Percentiles rank a stretch among this genome's conserved stretches.
Conservation (phyloP, 2,888 invertebrate species). For the Mayetiola destructor region DNA sequence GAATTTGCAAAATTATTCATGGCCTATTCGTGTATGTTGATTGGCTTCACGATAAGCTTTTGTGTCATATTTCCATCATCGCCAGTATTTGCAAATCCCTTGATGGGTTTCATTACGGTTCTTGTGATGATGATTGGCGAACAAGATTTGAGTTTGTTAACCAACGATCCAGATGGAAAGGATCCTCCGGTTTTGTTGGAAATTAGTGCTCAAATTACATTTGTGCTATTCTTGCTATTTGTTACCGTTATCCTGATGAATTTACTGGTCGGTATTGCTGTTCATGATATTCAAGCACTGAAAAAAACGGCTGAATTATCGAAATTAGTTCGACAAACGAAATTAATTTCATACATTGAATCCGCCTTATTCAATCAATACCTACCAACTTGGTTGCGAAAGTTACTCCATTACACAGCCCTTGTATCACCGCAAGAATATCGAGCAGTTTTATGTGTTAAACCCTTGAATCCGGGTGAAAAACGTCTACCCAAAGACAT, state of each 20-base stretch:
- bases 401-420: conserved; percentile 61
- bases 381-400: conserved; percentile 57
- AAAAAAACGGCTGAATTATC: conserved; percentile 74
- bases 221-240: conserved; percentile 64
- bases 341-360: conserved; percentile 75
- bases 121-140: conserved; percentile 84
- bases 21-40: conserved; percentile 70
- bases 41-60: conserved; percentile 77
- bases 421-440: conserved; percentile 69
- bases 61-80: conserved; percentile 76
- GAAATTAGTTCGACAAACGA: conserved; percentile 69
- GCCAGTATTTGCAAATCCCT: conserved; percentile 67
- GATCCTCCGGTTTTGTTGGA: conserved; percentile 61
- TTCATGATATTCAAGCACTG: conserved; percentile 73
- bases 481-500: conserved; percentile 65
- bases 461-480: conserved; percentile 70
- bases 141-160: conserved; percentile 57
- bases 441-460: conserved; percentile 65
- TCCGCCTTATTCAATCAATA: conserved; percentile 66
- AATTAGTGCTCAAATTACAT: conserved; percentile 68
- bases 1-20: conserved; percentile 75
- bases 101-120: conserved; percentile 71
- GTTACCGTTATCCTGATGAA: conserved; percentile 80
- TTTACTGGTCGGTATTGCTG: conserved; percentile 70
- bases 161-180: conserved; percentile 61